Evolutionary conservation across 2,888 invertebrate species (phyloP).

Genomic region (Tenthredo livida): DNA sequence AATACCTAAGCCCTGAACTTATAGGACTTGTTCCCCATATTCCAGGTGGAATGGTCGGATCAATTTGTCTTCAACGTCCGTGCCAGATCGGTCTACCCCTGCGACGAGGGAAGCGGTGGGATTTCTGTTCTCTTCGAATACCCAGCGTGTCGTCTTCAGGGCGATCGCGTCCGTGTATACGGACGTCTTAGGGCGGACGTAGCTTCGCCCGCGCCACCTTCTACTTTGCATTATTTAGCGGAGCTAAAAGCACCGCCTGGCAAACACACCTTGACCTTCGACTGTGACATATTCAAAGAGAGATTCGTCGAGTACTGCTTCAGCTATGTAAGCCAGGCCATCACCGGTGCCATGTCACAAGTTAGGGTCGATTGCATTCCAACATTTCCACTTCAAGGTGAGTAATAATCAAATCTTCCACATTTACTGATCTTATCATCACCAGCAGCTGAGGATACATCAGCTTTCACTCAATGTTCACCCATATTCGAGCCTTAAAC

Average conservation of each 20-base stretch:
- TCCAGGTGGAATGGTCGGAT: conserved; percentile 90
- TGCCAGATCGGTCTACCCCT: conserved; percentile 90
- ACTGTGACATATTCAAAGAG: conserved; percentile 91
- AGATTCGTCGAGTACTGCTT: conserved; percentile 93
- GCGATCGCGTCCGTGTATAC: conserved; percentile 90
- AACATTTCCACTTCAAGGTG: conserved; percentile 89
- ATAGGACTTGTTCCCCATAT: background rate
- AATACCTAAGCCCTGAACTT: background rate
- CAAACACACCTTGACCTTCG: conserved; percentile 88
- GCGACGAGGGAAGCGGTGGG: conserved; percentile 85
- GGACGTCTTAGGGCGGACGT: conserved; percentile 87
- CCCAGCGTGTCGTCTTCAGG: conserved; percentile 89
- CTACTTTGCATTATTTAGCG: conserved; percentile 83
- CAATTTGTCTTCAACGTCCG: conserved; percentile 92
- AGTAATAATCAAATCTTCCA: conserved; percentile 60
- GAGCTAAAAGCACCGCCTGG: conserved; percentile 85
- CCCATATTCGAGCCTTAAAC: background rate
- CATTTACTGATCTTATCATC: conserved; percentile 11
- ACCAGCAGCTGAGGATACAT: background rate
- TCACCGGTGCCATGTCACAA: conserved; percentile 91
- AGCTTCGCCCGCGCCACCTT: conserved; percentile 84
- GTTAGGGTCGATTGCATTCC: conserved; percentile 92
- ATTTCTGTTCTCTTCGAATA: conserved; percentile 91
- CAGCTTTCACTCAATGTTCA: background rate
- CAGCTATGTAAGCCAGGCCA: conserved; percentile 92